A percentile compares a stretch with the other conserved stretches of the same genome.
phyloP scores from a whole-genome alignment of 2,113 vertebrate genomes.

The Syrmaticus mikado region DNA sequence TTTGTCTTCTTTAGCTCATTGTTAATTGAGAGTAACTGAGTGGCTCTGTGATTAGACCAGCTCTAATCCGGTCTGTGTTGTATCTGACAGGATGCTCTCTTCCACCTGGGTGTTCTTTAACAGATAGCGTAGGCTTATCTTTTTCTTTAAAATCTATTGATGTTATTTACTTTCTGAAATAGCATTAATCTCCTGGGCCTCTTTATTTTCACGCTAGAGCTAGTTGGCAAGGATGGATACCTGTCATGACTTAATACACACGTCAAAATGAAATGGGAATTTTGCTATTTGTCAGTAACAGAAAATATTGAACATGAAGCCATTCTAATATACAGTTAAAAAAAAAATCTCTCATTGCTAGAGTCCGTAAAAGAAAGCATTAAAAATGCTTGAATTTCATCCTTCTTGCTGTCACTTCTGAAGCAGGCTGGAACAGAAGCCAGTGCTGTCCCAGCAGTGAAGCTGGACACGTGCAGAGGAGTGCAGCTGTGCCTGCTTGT shows the following conservation, averaged over 20 bases:
- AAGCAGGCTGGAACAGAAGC: background rate
- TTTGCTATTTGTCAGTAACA: constrained; percentile 11
- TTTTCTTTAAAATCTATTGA: constrained; percentile 8
- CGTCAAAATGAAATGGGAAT: constrained; percentile 31
- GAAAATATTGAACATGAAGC: background rate
- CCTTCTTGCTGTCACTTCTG: background rate
- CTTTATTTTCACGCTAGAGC: constrained; percentile 36
- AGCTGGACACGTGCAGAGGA: background rate
- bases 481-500: rapidly evolving
- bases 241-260: constrained; percentile 58
- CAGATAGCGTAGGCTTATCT: background rate
- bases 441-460: background rate
- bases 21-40: background rate
- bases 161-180: constrained; percentile 52
- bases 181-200: constrained; percentile 26
- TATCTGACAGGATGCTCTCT: background rate
- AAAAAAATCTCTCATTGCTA: background rate
- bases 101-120: constrained; percentile 2
- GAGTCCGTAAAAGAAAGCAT: background rate
- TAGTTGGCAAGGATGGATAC: constrained; percentile 49
- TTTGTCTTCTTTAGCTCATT: background rate
- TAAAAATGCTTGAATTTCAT: background rate
- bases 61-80: background rate
- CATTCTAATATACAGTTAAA: background rate
- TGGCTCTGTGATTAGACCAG: background rate